phyloP scores from a whole-genome alignment of 1,140 invertebrate species.

The Hypsibius dujardini region DNA sequence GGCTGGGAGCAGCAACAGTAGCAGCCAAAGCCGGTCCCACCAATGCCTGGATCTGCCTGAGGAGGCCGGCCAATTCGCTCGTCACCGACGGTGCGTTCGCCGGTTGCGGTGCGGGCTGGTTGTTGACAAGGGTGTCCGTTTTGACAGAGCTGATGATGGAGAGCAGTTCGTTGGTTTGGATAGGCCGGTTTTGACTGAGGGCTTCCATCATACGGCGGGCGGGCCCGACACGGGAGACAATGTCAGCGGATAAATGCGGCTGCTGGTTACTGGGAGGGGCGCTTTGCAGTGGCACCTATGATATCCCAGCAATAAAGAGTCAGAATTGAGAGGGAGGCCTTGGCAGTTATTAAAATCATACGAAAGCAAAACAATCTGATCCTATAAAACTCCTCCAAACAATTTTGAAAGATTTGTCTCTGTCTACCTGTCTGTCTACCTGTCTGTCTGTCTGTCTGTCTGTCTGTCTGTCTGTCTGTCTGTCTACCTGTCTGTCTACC shows the following conservation, averaged over 20 bases:
- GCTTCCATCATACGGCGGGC: background rate
- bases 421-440: background rate
- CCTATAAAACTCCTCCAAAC: no score
- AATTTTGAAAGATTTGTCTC: background rate
- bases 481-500: no score
- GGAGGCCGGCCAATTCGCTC: no score
- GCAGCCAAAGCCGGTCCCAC: no score
- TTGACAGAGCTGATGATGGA: conserved; percentile 4
- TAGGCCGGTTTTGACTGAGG: conserved; percentile 7
- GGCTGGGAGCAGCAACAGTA: no score
- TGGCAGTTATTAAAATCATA: no score
- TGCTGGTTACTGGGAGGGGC: background rate
- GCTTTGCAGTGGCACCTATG: background rate
- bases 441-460: background rate
- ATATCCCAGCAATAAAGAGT: background rate
- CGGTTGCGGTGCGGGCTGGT: no score
- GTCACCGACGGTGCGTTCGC: no score
- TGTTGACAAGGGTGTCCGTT: background rate
- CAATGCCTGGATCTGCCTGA: no score
- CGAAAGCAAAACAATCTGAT: no score
- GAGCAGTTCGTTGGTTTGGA: background rate
- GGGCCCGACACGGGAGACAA: background rate
- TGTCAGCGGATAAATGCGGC: background rate
- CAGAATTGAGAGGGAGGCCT: background rate
- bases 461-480: background rate